Percentiles rank a stretch among this genome's conserved stretches.
Conservation (phyloP, 2,797 vertebrate genomes). For the Simalia tracyae region DNA sequence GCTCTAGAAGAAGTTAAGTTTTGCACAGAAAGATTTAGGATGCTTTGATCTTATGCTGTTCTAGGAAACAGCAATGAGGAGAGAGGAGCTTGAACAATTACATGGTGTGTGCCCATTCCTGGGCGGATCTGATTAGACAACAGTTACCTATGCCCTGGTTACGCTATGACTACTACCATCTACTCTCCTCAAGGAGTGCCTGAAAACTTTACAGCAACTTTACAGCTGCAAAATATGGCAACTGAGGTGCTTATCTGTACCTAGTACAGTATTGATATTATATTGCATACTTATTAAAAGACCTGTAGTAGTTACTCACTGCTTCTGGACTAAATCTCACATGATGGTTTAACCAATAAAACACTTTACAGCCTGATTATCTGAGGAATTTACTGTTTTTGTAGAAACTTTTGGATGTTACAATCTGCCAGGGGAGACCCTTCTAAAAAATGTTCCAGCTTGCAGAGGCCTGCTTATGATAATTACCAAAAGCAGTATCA, state of each 20-base stretch:
- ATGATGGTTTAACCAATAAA: not conserved
- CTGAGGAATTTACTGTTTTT: not conserved
- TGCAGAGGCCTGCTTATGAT: not conserved
- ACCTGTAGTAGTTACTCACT: not conserved
- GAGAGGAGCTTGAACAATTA: not conserved
- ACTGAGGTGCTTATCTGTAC: not conserved
- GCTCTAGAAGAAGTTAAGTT: not conserved
- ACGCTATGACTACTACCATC: not conserved
- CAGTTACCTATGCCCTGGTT: not conserved
- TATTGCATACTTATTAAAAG: not conserved
- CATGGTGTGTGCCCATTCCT: not conserved
- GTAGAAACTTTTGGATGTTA: not conserved
- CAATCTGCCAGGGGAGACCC: not conserved
- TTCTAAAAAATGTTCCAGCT: not conserved
- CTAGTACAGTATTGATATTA: not conserved
- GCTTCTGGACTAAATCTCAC: not conserved
- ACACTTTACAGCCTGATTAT: not conserved
- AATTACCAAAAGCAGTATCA: not conserved
- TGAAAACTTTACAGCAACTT: not conserved
- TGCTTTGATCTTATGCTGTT: not conserved
- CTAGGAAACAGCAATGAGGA: not conserved
- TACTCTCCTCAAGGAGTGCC: not conserved
- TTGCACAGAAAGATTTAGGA: not conserved
- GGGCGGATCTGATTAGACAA: not conserved
- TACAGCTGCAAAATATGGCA: not conserved